Evolutionary conservation across 2,888 invertebrate species (phyloP), one percentile per base, ranked within the genome.

Genomic region (Lutraria lutraria): DNA sequence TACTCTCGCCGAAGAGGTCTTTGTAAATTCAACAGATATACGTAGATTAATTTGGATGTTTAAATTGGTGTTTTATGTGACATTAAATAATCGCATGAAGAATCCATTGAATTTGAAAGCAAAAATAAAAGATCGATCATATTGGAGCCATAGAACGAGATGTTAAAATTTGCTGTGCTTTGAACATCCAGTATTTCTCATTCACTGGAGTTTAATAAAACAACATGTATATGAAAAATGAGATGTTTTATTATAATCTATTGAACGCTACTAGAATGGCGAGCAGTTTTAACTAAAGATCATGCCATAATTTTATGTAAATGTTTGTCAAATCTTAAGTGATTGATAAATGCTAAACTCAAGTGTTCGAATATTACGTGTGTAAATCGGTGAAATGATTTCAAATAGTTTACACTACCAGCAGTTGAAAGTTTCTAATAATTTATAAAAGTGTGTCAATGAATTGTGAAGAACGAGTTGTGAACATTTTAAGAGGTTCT

Each of bases 401-500:
- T 34, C 76, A 16, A 76, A 34, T 76, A 76, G 76, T 34, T 76
- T 76, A 31, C 76, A 76, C 76, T 31, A 76, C 16, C 16, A 16
- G 16, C 16, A 16, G 34, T 34, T 15, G 34, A 19, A 31, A 34
- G 1, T 31, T 29, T 15, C 19, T 25, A 76, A 76, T 31, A 76
- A 31, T 25, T 31, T 13, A 76, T 34, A 31, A 31, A 25, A 3
- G 16, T 13, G 76, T 4, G 16, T 31, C 19, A 3, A 12, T 13
- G 34, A 76, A 15, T 6, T 76, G 29, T 76, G 76, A 76, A 76
- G 76, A 76, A 76, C 31, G 16, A 31, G 29, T 76, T 31, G 76
- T 76, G 76, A 34, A 76, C 16, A 31, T 76, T 76, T 76, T 76
- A 76, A 76, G 76, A 76, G 76, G 31, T 76, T 19, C 16, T 76